Evolutionary conservation across 2,113 vertebrate species (phyloP).

Genomic region (Arenaria interpres): DNA sequence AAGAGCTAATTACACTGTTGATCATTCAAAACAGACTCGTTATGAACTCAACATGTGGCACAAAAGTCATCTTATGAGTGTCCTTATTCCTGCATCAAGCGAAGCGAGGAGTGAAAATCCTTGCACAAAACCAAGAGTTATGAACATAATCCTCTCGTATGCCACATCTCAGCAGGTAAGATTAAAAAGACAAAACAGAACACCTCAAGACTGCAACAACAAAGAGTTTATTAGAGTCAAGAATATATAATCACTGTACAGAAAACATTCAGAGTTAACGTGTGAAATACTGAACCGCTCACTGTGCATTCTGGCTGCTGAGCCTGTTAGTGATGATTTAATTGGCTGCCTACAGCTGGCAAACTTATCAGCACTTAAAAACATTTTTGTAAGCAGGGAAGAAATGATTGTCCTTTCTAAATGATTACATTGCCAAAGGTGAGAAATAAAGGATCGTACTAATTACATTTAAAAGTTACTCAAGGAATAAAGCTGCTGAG

Average conservation of each 20-base stretch:
- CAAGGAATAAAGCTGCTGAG: not conserved
- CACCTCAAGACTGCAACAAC: conserved; percentile 2
- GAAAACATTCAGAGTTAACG: conserved; percentile 24
- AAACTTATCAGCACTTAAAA: conserved; percentile 22
- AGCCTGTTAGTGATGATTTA: conserved; percentile 20
- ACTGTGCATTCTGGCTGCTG: not conserved
- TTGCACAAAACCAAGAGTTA: not conserved
- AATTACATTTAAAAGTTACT: not conserved
- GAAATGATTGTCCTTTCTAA: conserved; percentile 29
- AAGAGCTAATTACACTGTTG: conserved; percentile 1
- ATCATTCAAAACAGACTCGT: conserved; percentile 17
- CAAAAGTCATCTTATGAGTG: not conserved
- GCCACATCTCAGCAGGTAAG: not conserved
- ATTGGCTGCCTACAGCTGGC: not conserved
- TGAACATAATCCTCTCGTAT: not conserved
- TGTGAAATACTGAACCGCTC: not conserved
- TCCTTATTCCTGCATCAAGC: not conserved
- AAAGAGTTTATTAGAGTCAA: conserved; percentile 49
- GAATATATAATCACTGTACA: conserved; percentile 26
- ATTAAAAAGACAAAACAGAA: conserved; percentile 19
- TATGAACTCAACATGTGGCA: conserved; percentile 13
- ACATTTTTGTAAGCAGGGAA: conserved; percentile 15
- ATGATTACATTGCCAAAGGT: not conserved
- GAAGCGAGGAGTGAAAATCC: not conserved
- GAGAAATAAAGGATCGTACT: not conserved